These are phyloP conservation scores for Platysternon megacephalum DNA, from an alignment of 2,113 vertebrate genomes.

Conservation along the genomic window DNA sequence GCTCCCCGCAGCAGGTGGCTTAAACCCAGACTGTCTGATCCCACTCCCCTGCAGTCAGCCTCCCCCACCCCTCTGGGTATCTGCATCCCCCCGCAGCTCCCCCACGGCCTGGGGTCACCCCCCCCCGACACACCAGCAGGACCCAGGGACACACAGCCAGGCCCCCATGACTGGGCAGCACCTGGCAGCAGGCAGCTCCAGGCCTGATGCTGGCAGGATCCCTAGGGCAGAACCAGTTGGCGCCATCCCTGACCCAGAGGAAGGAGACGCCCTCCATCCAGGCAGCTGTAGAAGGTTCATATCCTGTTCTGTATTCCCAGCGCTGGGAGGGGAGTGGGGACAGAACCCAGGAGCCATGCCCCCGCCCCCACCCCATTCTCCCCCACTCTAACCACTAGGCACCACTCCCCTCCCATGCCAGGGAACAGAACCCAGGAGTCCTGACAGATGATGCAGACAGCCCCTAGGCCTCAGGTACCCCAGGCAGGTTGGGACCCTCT, in stretches of 20 bases:
- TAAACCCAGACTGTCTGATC: neutral
- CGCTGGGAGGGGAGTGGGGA: neutral
- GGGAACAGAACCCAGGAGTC: no score
- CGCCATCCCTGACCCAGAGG: neutral
- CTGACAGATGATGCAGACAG: no score
- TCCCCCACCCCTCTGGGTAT: accelerated
- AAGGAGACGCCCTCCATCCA: neutral
- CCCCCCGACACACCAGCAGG: neutral
- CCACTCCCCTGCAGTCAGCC: neutral
- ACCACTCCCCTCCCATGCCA: no score
- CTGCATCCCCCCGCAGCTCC: neutral
- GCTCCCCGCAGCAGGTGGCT: no score
- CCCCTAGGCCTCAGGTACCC: neutral
- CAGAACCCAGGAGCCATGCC: neutral
- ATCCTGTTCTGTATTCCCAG: no score
- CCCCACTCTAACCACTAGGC: neutral
- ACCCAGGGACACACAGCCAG: no score
- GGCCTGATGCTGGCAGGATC: neutral
- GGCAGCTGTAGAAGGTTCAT: neutral
- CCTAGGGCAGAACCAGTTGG: neutral
- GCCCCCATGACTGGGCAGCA: no score
- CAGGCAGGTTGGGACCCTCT: no score
- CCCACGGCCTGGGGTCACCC: neutral
- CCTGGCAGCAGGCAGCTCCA: neutral
- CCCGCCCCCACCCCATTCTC: no score